Evolutionary conservation across 2,797 vertebrate genomes (phyloP).

Genomic region (Anguilla obscura): DNA sequence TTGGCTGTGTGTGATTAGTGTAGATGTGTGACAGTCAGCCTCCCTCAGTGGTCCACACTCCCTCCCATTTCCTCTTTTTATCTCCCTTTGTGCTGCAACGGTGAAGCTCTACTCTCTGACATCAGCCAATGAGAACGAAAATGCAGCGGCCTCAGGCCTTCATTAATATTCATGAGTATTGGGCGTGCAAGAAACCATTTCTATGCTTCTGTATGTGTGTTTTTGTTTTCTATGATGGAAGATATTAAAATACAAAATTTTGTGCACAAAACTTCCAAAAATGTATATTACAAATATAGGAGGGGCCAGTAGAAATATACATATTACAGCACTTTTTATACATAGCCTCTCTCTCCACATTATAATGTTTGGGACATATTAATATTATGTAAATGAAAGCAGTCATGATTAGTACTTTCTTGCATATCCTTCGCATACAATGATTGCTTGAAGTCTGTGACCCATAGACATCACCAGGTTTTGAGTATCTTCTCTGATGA

Average conservation of each 20-base stretch:
- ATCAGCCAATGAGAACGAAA: neutral
- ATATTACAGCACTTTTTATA: too few relatives aligned
- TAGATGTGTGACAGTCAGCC: neutral
- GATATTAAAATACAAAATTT: neutral
- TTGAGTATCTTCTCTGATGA: too few relatives aligned
- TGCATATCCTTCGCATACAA: too few relatives aligned
- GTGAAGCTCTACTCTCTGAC: neutral
- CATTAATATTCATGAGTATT: neutral
- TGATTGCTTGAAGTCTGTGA: too few relatives aligned
- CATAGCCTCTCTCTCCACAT: too few relatives aligned
- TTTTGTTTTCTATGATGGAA: neutral
- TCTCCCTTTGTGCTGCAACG: neutral
- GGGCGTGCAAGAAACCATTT: neutral
- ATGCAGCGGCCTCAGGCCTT: neutral
- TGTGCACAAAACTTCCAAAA: neutral
- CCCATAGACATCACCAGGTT: too few relatives aligned
- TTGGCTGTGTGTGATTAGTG: neutral
- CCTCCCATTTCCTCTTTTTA: neutral
- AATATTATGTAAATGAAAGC: too few relatives aligned
- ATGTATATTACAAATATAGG: neutral
- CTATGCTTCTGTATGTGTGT: neutral
- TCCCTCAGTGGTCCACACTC: neutral
- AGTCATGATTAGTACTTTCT: too few relatives aligned
- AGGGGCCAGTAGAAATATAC: neutral
- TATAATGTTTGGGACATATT: too few relatives aligned